phyloP scores from a whole-genome alignment of 2,888 invertebrate genomes.

The Abscondita cerata region DNA sequence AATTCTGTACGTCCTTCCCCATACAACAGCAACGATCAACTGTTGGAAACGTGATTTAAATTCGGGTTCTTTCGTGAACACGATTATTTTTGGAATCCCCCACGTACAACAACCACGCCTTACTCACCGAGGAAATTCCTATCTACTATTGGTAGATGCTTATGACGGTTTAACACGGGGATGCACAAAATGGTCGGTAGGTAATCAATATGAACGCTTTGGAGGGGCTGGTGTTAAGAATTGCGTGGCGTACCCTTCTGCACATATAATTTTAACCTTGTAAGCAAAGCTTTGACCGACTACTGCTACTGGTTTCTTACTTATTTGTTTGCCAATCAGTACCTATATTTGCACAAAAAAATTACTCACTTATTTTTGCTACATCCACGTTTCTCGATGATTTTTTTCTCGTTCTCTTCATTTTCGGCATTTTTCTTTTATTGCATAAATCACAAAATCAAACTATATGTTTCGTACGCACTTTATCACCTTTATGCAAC shows the following conservation, averaged over 20 bases:
- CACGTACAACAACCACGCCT: slow-evolving; percentile 43
- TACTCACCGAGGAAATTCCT: slow-evolving; percentile 23
- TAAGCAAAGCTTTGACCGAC: slow-evolving; percentile 41
- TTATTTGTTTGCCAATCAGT: slow-evolving; percentile 8
- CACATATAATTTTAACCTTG: slow-evolving; percentile 52
- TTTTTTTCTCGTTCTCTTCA: too few relatives aligned
- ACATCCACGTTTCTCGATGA: too few relatives aligned
- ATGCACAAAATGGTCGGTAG: slow-evolving; percentile 58
- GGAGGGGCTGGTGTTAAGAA: slow-evolving; percentile 46
- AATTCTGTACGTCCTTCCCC: slow-evolving; percentile 33
- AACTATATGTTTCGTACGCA: too few relatives aligned
- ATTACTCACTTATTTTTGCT: background rate
- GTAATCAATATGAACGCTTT: slow-evolving; percentile 54
- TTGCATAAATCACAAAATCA: too few relatives aligned
- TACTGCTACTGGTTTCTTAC: slow-evolving; percentile 25
- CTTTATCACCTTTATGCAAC: too few relatives aligned
- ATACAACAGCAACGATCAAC: slow-evolving; percentile 38
- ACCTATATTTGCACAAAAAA: background rate
- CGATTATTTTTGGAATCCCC: slow-evolving; percentile 41
- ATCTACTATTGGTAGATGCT: slow-evolving; percentile 48
- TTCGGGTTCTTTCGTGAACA: slow-evolving; percentile 42
- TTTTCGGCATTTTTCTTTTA: too few relatives aligned
- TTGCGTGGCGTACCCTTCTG: slow-evolving; percentile 49
- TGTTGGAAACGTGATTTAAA: slow-evolving; percentile 37
- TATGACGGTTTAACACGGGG: slow-evolving; percentile 47